Base-by-base conservation (phyloP, 1,140 invertebrate species). In the Penaeus japonicus region DNA sequence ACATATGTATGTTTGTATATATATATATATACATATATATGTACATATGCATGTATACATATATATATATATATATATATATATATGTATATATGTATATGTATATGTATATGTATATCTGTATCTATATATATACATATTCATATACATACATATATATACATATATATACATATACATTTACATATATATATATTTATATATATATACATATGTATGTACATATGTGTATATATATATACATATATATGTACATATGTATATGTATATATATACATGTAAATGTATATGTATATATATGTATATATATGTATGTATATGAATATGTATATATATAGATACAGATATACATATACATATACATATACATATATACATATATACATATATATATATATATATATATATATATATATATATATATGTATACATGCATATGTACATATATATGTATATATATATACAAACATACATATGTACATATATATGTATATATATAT, bases 381-480 rank as follows among this genome's bases (percentile, higher is more conserved):
- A 65, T 65, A 65, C 27, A 65, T 65, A 17, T 65, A 65, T 65
- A 17, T 65, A 17, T 65, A 65, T 65, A 65, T 65, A 65, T 65
- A 65, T 65, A 65, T 65, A 65, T 65, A 65, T 65, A 65, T 65
- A 65, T 65, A 65, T 65, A 65, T 65, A 65, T 65, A 65, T 65
- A 65, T 65, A 65, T 65, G 17, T 65, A 65, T 65, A n/a, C n/a
- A n/a, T n/a, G n/a, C n/a, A n/a, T n/a, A n/a, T n/a, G n/a, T n/a
- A n/a, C n/a, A n/a, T n/a, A n/a, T n/a, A n/a, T n/a, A n/a, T n/a
- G n/a, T n/a, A n/a, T n/a, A n/a, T n/a, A n/a, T n/a, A n/a, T n/a
- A n/a, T n/a, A n/a, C n/a, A n/a, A n/a, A n/a, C n/a, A n/a, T n/a
- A n/a, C n/a, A n/a, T n/a, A n/a, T n/a, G n/a, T n/a, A n/a, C n/a